A percentile compares a stretch with the other conserved stretches of the same genome.
Conservation (phyloP, 1,140 invertebrate species). For the Cyrtorhinus lividipennis region DNA sequence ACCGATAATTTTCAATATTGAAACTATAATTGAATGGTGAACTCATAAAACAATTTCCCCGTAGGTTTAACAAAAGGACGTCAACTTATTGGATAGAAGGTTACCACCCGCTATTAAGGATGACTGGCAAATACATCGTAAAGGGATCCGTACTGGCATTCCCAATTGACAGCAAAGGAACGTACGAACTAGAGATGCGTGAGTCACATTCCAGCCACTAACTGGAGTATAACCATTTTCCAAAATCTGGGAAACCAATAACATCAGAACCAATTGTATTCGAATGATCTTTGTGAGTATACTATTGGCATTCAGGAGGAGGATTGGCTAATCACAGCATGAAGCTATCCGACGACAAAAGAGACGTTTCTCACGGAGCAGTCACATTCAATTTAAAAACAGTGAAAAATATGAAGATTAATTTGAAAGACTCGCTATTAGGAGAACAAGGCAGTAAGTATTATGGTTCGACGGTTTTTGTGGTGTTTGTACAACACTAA, state of each 20-base stretch:
- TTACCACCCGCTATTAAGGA: neutral
- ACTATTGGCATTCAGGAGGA: neutral
- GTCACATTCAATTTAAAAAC: neutral
- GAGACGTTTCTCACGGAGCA: neutral
- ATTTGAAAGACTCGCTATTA: neutral
- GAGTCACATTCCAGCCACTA: too few relatives aligned
- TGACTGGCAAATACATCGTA: neutral
- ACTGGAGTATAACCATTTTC: too few relatives aligned
- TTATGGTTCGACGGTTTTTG: too few relatives aligned
- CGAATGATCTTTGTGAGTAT: too few relatives aligned
- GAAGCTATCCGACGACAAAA: neutral
- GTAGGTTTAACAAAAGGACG: neutral
- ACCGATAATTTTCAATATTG: too few relatives aligned
- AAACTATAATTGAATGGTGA: too few relatives aligned
- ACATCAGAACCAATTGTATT: too few relatives aligned
- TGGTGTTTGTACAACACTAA: too few relatives aligned
- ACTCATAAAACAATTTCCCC: neutral
- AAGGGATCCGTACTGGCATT: neutral
- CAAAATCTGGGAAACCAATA: too few relatives aligned
- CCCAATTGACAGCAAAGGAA: slow-evolving; percentile 4
- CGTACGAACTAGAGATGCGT: neutral
- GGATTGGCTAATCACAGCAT: neutral
- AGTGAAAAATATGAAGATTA: neutral
- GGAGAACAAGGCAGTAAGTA: neutral
- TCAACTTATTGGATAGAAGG: neutral